A percentile compares a stretch with the other conserved stretches of the same genome.
phyloP scores from a whole-genome alignment of 2,888 invertebrate genomes.

The Penaeus monodon region DNA sequence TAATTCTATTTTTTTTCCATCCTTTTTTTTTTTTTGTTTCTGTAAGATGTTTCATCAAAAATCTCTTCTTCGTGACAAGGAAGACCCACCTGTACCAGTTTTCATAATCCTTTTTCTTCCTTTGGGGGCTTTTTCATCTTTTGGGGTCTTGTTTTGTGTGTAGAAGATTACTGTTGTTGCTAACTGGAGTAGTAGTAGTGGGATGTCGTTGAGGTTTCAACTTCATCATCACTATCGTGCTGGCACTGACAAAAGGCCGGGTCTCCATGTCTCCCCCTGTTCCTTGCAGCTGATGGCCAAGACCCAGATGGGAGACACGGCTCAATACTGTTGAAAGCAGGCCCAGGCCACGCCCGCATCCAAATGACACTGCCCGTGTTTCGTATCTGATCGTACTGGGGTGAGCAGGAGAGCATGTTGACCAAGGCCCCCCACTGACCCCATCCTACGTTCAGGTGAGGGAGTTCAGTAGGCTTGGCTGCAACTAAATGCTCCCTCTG shows the following conservation, averaged over 20 bases:
- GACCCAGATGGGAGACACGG: conserved; percentile 63
- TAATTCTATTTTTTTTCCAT: no score
- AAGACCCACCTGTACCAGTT: conserved; percentile 27
- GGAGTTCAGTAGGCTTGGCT: neutral
- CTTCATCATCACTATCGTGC: conserved; percentile 24
- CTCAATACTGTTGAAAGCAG: conserved; percentile 64
- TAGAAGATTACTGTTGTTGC: conserved; percentile 36
- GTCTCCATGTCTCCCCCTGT: conserved; percentile 65
- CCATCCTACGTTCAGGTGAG: conserved; percentile 58
- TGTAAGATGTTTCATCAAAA: neutral
- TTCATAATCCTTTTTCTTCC: conserved; percentile 39
- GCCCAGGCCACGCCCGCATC: conserved; percentile 65
- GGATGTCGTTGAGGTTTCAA: conserved; percentile 37
- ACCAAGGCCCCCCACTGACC: conserved; percentile 66
- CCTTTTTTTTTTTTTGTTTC: no score
- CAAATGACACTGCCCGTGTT: conserved; percentile 66
- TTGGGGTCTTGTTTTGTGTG: conserved; percentile 31
- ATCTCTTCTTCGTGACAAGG: no score
- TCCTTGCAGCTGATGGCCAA: conserved; percentile 51
- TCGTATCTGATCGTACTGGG: conserved; percentile 66
- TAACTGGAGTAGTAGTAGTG: conserved; percentile 47
- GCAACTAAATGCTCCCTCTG: conserved; percentile 14
- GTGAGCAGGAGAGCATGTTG: conserved; percentile 66
- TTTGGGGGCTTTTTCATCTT: conserved; percentile 35
- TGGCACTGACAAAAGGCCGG: conserved; percentile 65